phyloP scores from a whole-genome alignment of 2,888 invertebrate species.

The Sepiola atlantica region DNA sequence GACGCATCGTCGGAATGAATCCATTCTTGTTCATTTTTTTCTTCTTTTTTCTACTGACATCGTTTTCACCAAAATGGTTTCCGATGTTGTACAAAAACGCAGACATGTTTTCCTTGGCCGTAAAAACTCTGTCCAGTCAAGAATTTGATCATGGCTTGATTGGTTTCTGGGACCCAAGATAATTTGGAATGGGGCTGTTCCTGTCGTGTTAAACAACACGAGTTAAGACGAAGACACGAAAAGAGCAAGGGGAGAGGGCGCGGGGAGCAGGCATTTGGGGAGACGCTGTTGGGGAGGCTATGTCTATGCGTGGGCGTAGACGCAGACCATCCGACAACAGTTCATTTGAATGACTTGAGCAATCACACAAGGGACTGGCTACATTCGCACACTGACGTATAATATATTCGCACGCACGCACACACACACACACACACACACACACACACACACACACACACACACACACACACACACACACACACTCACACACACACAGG shows the following conservation, averaged over 20 bases:
- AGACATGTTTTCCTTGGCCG: constrained; percentile 2
- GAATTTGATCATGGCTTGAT: not conserved
- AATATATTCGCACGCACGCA: not conserved
- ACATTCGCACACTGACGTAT: not conserved
- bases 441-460: not conserved
- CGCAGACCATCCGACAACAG: not conserved
- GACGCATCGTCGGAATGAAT: too few species aligned
- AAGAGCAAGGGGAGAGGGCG: not conserved
- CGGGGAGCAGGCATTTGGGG: not conserved
- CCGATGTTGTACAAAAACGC: not conserved
- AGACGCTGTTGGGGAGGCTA: not conserved
- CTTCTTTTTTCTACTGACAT: not conserved
- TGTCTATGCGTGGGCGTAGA: too few species aligned
- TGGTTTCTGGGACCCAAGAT: not conserved
- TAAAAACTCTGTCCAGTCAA: not conserved
- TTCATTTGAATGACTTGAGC: not conserved
- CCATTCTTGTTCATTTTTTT: not conserved
- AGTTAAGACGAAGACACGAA: not conserved
- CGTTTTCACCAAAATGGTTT: not conserved
- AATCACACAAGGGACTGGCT: not conserved
- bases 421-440: not conserved
- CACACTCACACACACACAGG: too few species aligned
- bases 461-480: not conserved
- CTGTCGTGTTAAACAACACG: not conserved
- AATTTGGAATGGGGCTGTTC: not conserved